Conservation (phyloP, 2,888 invertebrate genomes). For the Apamea monoglypha region DNA sequence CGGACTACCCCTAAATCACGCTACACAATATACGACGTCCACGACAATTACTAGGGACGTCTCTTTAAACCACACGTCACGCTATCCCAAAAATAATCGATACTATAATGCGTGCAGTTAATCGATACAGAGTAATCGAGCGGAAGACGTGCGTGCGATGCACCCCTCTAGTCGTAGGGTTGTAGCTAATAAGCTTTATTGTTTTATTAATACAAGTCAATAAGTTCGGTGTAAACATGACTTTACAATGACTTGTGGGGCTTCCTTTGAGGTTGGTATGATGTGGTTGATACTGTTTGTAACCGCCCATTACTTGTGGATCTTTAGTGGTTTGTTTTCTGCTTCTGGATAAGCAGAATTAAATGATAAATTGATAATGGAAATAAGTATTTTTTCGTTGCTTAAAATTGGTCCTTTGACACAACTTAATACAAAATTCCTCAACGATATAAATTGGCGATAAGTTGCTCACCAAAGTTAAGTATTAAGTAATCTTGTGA, state of each 20-base stretch:
- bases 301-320: background rate
- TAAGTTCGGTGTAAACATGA: constrained; percentile 57
- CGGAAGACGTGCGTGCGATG: constrained; percentile 75
- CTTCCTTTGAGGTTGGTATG: constrained; percentile 22
- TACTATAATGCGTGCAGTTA: constrained; percentile 79
- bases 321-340: background rate
- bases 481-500: constrained; percentile 37
- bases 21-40: background rate
- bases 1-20: constrained; percentile 26
- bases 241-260: constrained; percentile 37
- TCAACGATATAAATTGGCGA: constrained; percentile 22
- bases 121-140: constrained; percentile 73
- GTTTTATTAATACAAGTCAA: constrained; percentile 74
- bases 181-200: constrained; percentile 71
- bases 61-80: constrained; percentile 47
- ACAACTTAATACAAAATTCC: constrained; percentile 10
- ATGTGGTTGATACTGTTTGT: background rate
- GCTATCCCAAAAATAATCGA: constrained; percentile 70
- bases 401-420: background rate
- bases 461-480: constrained; percentile 23
- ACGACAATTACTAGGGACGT: constrained; percentile 36
- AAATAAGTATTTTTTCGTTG: background rate
- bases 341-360: background rate
- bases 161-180: constrained; percentile 61
- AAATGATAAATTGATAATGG: background rate